phyloP scores from a whole-genome alignment of 2,888 invertebrate genomes.

The Cyrtodaria siliqua region DNA sequence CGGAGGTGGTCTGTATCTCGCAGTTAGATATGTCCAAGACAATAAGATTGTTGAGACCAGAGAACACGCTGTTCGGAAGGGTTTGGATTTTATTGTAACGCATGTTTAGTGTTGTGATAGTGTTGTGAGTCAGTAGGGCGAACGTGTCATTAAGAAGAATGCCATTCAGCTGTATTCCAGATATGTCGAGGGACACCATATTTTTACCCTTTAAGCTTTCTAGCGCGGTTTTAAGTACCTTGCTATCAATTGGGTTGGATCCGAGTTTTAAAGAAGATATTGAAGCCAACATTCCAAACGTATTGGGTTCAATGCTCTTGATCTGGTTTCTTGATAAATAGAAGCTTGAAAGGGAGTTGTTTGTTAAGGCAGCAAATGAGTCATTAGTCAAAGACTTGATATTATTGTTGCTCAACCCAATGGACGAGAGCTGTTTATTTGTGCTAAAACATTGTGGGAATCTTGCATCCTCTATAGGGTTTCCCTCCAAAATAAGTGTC shows the following conservation, averaged over 20 bases:
- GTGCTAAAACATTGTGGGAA: constrained; percentile 64
- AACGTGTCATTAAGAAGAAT: constrained; percentile 69
- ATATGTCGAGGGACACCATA: constrained; percentile 72
- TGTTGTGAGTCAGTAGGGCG: constrained; percentile 60
- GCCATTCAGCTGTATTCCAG: constrained; percentile 66
- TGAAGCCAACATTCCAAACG: constrained; percentile 62
- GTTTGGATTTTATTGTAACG: constrained; percentile 65
- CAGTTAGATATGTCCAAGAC: constrained; percentile 70
- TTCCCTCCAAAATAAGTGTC: constrained; percentile 68
- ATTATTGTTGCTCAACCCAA: constrained; percentile 71
- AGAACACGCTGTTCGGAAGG: constrained; percentile 63
- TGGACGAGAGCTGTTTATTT: constrained; percentile 38
- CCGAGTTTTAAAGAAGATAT: constrained; percentile 74
- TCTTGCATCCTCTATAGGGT: constrained; percentile 66
- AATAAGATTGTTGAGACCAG: constrained; percentile 65
- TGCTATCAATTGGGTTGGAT: constrained; percentile 68
- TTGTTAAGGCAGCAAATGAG: constrained; percentile 63
- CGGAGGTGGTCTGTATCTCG: constrained; percentile 52
- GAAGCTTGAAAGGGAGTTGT: constrained; percentile 58
- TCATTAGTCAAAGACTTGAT: constrained; percentile 60
- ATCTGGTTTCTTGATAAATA: constrained; percentile 72
- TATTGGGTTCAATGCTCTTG: constrained; percentile 49
- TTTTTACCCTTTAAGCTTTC: constrained; percentile 57
- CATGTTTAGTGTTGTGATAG: constrained; percentile 69
- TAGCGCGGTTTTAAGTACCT: constrained; percentile 60